Evolutionary conservation across 35 echinoderm and acorn worm species (phyloP), one percentile per base, ranked within the genome.

Genomic region (Ophiothrix spiculata): DNA sequence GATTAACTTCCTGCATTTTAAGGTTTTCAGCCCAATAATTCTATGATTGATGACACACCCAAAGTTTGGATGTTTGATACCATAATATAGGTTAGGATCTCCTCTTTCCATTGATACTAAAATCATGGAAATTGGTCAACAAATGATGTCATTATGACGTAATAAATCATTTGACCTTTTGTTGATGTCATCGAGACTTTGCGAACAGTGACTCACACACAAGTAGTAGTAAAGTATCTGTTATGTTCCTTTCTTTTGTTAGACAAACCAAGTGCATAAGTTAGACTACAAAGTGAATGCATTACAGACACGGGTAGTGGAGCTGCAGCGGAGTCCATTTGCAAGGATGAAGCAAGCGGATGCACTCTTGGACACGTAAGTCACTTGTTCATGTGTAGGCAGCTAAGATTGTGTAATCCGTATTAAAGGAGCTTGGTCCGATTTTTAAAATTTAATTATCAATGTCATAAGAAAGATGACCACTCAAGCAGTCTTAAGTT

Each of bases 251-350:
- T 21, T 54, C 54, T 0, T 8, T 0, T 45, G 31, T 23, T 28
- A 82, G 80, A 16, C 49, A 10, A 25, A 32, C n/a, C 29, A 25
- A 25, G 81, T 84, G 32, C 35, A 82, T 56, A 25, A 4, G 45
- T 64, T 84, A 60, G 63, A 84, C 39, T 14, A 37, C 0, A 1
- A 1, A 0, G 81, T 84, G 13, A 84, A 73, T 28, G 36, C 36
- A 0, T 64, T 60, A 1, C 81, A 84, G 32, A 84, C 81, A 10
- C 63, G 37, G 54, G n/a, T 84, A 19, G 54, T 63, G 54, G 81
- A 84, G 29, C 54, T 84, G 46, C 81, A 84, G 56, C 33, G 54
- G 15, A 84, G 81, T 84, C 81, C 80, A 16, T 64, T 84, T 0
- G 54, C 81, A 10, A 84, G 81, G 37, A 54, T 64, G 56, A 56